Conservation (phyloP, 2,888 invertebrate species). For the Drosophila sordidula region DNA sequence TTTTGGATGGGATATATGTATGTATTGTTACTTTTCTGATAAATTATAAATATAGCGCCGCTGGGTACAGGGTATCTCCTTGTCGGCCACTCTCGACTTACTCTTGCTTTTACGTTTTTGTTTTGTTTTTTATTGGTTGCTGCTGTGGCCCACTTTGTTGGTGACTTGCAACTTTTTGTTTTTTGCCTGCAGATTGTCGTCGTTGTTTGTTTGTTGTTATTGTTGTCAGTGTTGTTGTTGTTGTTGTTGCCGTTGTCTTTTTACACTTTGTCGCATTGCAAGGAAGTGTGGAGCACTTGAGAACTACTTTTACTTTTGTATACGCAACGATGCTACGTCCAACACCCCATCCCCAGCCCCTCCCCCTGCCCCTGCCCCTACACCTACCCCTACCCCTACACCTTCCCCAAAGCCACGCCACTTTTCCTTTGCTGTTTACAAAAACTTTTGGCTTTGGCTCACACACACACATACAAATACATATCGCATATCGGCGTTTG, state of each 20-base stretch:
- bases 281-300: slow-evolving; percentile 74
- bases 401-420: no score
- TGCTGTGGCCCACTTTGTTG: slow-evolving; percentile 71
- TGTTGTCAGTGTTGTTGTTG: slow-evolving; percentile 32
- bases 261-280: slow-evolving; percentile 75
- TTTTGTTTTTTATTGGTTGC: slow-evolving; percentile 48
- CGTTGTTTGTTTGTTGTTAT: slow-evolving; percentile 25
- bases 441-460: slow-evolving; percentile 31
- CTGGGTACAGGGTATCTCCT: neutral
- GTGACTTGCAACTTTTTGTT: slow-evolving; percentile 71
- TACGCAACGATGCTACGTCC: slow-evolving; percentile 55
- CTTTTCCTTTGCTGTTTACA: slow-evolving; percentile 12
- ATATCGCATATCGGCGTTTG: slow-evolving; percentile 42
- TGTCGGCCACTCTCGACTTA: neutral
- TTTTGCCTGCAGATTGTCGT: slow-evolving; percentile 36
- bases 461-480: neutral
- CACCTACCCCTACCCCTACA: slow-evolving; percentile 19
- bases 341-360: slow-evolving; percentile 22
- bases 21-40: no score
- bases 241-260: slow-evolving; percentile 53
- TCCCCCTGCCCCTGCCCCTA: slow-evolving; percentile 13
- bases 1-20: no score
- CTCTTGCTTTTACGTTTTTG: slow-evolving; percentile 5
- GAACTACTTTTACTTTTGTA: slow-evolving; percentile 79
- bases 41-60: no score